Evolutionary conservation across 2,113 vertebrate species (phyloP).

Genomic region (Protomyctophum bolini): DNA sequence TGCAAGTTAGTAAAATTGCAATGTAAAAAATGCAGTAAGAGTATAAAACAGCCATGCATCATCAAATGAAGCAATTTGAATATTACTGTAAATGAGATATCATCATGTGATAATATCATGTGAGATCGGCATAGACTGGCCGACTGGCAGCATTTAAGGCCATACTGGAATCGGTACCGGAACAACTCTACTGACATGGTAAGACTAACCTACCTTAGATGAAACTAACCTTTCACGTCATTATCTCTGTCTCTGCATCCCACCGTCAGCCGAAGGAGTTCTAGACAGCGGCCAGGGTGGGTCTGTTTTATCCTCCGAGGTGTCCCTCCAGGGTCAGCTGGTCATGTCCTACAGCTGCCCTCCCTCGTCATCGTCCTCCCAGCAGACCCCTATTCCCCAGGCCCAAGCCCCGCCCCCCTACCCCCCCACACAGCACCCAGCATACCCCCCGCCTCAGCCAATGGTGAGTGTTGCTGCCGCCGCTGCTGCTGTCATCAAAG

Average conservation of each 20-base stretch:
- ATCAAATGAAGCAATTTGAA: too few relatives aligned
- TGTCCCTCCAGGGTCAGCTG: conserved; percentile 86
- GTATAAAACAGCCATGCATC: too few relatives aligned
- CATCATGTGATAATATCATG: too few relatives aligned
- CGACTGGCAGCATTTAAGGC: too few relatives aligned
- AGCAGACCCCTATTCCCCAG: conserved; percentile 76
- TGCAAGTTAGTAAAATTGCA: too few relatives aligned
- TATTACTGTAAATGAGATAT: too few relatives aligned
- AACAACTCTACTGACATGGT: too few relatives aligned
- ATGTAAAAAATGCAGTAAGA: too few relatives aligned
- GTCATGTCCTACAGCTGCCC: conserved; percentile 87
- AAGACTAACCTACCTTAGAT: too few relatives aligned
- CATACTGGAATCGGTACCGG: too few relatives aligned
- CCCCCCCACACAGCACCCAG: conserved; percentile 81
- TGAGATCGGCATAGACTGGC: too few relatives aligned
- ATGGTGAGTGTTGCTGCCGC: conserved; percentile 83
- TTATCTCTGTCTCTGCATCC: conserved; percentile 2
- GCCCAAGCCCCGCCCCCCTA: conserved; percentile 76
- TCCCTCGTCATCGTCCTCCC: conserved; percentile 43
- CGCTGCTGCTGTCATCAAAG: background rate
- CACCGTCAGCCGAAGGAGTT: conserved; percentile 82
- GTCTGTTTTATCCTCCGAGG: conserved; percentile 84
- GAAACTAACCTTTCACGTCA: background rate
- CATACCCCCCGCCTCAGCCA: conserved; percentile 81
- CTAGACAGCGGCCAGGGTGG: conserved; percentile 94